Evolutionary conservation across 2,888 invertebrate genomes (phyloP).

Genomic region (Hydrotaea diabolus): DNA sequence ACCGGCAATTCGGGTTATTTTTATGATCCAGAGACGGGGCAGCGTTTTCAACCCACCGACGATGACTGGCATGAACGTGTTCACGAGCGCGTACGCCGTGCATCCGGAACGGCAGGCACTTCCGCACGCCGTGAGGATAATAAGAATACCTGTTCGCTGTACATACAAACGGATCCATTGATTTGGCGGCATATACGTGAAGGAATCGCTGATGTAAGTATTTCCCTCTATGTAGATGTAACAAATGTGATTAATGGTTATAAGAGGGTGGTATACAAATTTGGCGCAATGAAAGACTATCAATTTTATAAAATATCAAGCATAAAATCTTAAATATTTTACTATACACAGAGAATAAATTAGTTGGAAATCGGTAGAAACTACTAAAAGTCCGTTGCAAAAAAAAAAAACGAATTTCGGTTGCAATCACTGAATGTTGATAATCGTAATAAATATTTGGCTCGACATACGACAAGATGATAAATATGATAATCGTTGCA

Average conservation of each 20-base stretch:
- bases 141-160: conserved; percentile 95
- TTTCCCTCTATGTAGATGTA: neutral
- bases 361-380: too few relatives aligned
- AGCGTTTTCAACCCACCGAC: conserved; percentile 73
- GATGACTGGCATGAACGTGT: conserved; percentile 77
- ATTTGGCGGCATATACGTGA: conserved; percentile 97
- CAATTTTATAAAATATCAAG: too few relatives aligned
- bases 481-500: too few relatives aligned
- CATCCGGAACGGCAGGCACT: conserved; percentile 81
- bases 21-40: conserved; percentile 77
- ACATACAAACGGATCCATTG: conserved; percentile 98
- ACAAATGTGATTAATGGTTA: neutral
- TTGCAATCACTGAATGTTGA: too few relatives aligned
- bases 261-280: conserved; percentile 26
- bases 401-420: too few relatives aligned
- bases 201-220: conserved; percentile 88
- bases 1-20: conserved; percentile 69
- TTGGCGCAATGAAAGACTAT: neutral
- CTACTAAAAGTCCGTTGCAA: too few relatives aligned
- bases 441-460: too few relatives aligned
- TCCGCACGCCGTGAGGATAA: conserved; percentile 84
- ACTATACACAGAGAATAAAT: too few relatives aligned
- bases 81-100: conserved; percentile 82
- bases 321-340: too few relatives aligned
- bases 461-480: too few relatives aligned